Conservation (phyloP, 2,113 vertebrate species). For the Himantopus leucocephalus region DNA sequence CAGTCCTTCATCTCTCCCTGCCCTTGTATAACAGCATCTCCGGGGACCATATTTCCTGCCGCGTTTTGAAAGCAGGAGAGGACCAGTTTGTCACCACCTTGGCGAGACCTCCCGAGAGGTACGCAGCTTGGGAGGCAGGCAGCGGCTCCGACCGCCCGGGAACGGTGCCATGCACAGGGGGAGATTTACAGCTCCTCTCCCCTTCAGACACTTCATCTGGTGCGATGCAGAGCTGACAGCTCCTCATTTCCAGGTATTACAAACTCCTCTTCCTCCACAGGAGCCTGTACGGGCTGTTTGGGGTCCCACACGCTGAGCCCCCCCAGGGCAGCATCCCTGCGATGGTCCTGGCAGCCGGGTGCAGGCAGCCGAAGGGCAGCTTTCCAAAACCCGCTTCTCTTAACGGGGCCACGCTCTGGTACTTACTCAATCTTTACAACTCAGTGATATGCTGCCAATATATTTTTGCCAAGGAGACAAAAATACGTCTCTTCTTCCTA, state of each 20-base stretch:
- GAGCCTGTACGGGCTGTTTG: neutral
- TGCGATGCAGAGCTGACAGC: neutral
- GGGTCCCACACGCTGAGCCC: neutral
- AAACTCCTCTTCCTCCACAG: neutral
- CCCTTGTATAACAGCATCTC: neutral
- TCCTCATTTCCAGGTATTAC: neutral
- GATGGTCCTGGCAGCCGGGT: neutral
- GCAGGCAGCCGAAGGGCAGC: neutral
- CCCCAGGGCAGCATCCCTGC: neutral
- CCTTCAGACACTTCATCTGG: neutral
- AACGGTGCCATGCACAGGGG: neutral
- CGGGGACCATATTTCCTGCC: neutral
- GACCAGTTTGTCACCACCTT: neutral
- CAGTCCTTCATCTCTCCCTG: neutral
- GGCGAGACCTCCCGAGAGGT: neutral
- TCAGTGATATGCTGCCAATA: constrained; percentile 30
- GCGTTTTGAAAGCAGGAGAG: neutral
- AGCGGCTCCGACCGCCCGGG: fast-evolving
- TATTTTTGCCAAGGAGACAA: constrained; percentile 50
- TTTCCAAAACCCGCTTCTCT: neutral
- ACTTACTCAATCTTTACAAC: constrained; percentile 50
- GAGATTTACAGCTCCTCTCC: neutral
- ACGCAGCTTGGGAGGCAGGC: neutral
- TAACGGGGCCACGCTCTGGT: neutral
- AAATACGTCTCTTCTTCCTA: constrained; percentile 29